A percentile compares a stretch with the other conserved stretches of the same genome.
These are phyloP conservation scores for Sphaeramia orbicularis DNA, from an alignment of 2,797 vertebrate genomes.

Conservation along the genomic window DNA sequence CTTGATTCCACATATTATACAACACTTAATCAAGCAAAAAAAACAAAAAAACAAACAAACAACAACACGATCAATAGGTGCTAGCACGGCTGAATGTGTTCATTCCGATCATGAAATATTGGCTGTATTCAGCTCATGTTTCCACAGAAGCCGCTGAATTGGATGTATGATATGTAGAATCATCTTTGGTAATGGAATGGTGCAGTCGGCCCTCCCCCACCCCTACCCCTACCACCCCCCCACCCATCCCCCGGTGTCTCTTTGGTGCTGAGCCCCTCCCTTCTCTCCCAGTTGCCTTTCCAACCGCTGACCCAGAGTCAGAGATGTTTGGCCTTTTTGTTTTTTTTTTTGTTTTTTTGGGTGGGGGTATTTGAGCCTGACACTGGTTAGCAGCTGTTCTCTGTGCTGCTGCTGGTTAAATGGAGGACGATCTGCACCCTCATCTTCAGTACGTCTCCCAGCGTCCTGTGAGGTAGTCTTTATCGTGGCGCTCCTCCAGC, in stretches of 20 bases:
- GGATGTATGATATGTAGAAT: constrained; percentile 95
- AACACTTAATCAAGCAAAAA: constrained; percentile 70
- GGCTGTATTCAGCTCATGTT: no score
- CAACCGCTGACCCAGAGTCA: constrained; percentile 80
- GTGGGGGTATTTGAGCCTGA: no score
- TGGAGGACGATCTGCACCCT: constrained; percentile 98
- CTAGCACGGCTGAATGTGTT: constrained; percentile 84
- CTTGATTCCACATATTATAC: constrained; percentile 89
- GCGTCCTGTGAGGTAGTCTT: constrained; percentile 99
- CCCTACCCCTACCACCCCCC: no score
- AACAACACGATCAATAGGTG: constrained; percentile 79
- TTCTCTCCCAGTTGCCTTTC: no score
- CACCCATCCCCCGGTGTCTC: constrained; percentile 78
- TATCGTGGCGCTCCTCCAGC: constrained; percentile 95
- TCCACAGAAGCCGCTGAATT: constrained; percentile 78
- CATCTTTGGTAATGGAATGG: constrained; percentile 89
- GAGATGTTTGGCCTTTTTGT: constrained; percentile 72
- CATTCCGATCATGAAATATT: constrained; percentile 79
- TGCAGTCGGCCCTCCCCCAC: no score
- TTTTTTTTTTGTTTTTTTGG: background rate
- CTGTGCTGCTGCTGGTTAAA: no score
- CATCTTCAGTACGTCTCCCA: constrained; percentile 98
- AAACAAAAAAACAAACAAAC: no score
- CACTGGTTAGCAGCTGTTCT: constrained; percentile 73
- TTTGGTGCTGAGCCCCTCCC: constrained; percentile 89